Percentiles rank a stretch among this genome's conserved stretches.
Conservation (phyloP, 2,113 vertebrate species). For the Epinephelus moara region DNA sequence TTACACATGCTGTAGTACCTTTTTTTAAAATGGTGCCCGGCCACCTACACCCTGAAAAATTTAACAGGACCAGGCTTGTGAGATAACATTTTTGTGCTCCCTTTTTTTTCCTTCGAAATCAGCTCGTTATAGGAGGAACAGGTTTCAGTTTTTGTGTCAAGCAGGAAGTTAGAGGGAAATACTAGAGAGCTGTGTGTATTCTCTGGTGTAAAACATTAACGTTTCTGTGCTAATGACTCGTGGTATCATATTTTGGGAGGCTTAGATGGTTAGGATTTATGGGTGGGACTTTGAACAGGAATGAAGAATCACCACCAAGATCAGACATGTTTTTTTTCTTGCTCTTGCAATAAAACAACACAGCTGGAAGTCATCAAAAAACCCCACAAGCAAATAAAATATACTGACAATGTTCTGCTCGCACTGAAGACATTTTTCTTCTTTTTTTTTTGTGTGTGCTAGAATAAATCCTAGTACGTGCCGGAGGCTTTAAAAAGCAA, state of each 20-base stretch:
- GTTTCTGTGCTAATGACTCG: not conserved
- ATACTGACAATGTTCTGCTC: not conserved
- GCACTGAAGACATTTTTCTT: not conserved
- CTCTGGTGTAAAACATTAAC: not conserved
- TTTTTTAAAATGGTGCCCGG: not conserved
- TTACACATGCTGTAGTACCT: not conserved
- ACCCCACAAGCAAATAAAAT: not conserved
- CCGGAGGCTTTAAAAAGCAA: slow-evolving; percentile 28
- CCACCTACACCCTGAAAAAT: not conserved
- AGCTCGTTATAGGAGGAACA: not conserved
- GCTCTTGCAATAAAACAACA: slow-evolving; percentile 31
- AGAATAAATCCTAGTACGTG: no score
- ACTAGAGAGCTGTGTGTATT: not conserved
- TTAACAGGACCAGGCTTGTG: slow-evolving; percentile 13
- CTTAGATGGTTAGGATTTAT: not conserved
- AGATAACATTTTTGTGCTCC: not conserved
- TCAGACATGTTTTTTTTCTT: slow-evolving; percentile 21
- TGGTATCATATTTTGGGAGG: slow-evolving; percentile 2
- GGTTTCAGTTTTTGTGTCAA: not conserved
- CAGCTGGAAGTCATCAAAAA: slow-evolving; percentile 28
- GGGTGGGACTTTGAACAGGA: slow-evolving; percentile 13
- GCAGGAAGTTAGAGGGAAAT: not conserved
- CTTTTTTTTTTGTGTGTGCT: not conserved
- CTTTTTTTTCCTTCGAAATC: not conserved
- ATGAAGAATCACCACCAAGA: slow-evolving; percentile 22